Base-by-base conservation (phyloP, 2,113 vertebrate genomes). In the Centropus unirufus region DNA sequence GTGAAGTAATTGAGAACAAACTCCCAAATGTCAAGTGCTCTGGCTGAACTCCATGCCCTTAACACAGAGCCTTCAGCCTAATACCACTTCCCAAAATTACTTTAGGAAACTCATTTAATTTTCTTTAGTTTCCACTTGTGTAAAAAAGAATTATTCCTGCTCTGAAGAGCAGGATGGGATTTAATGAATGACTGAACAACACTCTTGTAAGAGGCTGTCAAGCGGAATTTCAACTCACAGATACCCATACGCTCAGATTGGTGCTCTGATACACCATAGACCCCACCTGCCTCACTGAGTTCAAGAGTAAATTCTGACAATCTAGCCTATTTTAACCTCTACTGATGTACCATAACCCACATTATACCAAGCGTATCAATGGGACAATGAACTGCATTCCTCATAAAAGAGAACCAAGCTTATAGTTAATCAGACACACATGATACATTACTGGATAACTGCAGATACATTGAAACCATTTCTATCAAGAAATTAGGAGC, bases 391-490 rank as follows among this genome's bases (percentile, higher is more conserved):
- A 36, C 44, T 42, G 86, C 66, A 91, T 52, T 29, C 40, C 92
- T 82, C 12, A 63, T 62, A 72, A 52, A 85, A 94, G 83, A 88
- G 83, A 93, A 57, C 36, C 32, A 83, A 81, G 46, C 73, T 89
- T 66, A 14, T 26, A 67, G 44, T 83, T 93, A 95, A 96, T 93
- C 51, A 54, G 77, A 89, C 79, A 92, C 61, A 94, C 46, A 87
- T 89, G 88, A 85, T 66, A 75, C 59, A 36, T 82, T 92, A 96
- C 80, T 24, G 34, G 86, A 30, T 97, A 83, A 86, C 49, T 92
- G 70, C 51, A 92, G 76, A 89, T 44, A 92, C 96, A 97, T 91
- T 82, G 66, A 97, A 97, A 97, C 59, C 61, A 97, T 58, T 47
- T 54, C 90, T 67, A 89, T 64, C 46, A 85, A 82, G 54, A 87